Conservation (phyloP, 2,797 vertebrate genomes). For the Hozukius guyotensis region DNA sequence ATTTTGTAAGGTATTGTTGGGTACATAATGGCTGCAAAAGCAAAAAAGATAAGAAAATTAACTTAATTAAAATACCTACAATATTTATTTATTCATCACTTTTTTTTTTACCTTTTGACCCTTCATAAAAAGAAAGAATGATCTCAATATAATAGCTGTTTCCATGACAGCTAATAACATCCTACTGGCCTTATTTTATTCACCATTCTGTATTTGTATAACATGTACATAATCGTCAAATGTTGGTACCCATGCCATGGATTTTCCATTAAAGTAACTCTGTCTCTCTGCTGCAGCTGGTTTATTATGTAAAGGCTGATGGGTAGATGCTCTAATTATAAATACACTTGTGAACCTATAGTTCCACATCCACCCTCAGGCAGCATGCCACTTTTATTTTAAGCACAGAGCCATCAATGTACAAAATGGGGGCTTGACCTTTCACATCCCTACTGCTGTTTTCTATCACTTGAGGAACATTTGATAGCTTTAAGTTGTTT, state of each 20-base stretch:
- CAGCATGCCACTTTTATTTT: background rate
- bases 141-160: background rate
- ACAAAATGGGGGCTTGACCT: conserved; percentile 4
- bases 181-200: background rate
- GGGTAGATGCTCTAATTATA: conserved; percentile 24
- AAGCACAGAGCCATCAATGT: conserved; percentile 28
- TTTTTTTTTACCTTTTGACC: background rate
- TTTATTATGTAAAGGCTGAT: conserved; percentile 38
- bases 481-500: background rate
- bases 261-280: conserved; percentile 41
- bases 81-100: background rate
- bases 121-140: background rate
- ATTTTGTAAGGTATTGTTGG: background rate
- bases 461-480: background rate
- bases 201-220: background rate
- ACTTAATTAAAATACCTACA: background rate
- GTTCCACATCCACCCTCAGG: conserved; percentile 16
- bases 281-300: background rate
- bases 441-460: background rate
- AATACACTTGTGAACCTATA: conserved; percentile 21
- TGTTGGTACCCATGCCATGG: background rate
- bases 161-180: background rate
- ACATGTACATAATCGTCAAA: background rate
- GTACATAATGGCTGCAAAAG: background rate
- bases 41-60: background rate